Evolutionary conservation across 2,888 invertebrate genomes (phyloP).

Genomic region (Daptonema setosum): DNA sequence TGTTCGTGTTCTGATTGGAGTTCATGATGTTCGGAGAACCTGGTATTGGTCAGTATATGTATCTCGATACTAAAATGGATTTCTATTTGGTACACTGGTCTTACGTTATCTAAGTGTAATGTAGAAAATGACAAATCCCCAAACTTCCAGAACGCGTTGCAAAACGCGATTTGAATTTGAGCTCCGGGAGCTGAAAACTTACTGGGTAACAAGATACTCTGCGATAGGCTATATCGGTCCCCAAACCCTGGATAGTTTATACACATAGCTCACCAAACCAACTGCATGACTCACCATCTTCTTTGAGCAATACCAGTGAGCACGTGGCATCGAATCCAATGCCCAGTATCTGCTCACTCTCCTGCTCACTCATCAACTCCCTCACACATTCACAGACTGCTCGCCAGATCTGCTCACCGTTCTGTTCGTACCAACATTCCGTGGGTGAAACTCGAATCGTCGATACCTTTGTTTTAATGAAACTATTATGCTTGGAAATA

Average conservation of each 20-base stretch:
- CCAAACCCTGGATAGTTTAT: not conserved
- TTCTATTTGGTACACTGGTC: no score
- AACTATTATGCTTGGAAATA: no score
- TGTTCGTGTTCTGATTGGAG: slow-evolving; percentile 34
- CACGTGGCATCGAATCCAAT: slow-evolving; percentile 90
- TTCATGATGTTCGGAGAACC: not conserved
- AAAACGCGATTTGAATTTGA: not conserved
- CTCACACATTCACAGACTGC: slow-evolving; percentile 47
- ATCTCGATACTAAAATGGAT: not conserved
- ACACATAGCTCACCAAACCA: not conserved
- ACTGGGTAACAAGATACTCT: not conserved
- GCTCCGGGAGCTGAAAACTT: not conserved
- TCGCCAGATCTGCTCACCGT: slow-evolving; percentile 66
- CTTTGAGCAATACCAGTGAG: slow-evolving; percentile 59
- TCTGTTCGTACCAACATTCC: slow-evolving; percentile 68
- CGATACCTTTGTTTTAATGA: no score
- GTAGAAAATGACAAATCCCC: no score
- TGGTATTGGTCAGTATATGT: not conserved
- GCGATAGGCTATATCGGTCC: no score
- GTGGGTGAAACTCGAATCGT: no score
- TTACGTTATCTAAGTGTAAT: no score
- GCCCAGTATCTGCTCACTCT: slow-evolving; percentile 32
- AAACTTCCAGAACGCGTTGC: not conserved
- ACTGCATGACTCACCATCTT: slow-evolving; percentile 33
- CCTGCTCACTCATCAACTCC: slow-evolving; percentile 14